phyloP scores from a whole-genome alignment of 2,888 invertebrate species.

The Synergus itoensis region DNA sequence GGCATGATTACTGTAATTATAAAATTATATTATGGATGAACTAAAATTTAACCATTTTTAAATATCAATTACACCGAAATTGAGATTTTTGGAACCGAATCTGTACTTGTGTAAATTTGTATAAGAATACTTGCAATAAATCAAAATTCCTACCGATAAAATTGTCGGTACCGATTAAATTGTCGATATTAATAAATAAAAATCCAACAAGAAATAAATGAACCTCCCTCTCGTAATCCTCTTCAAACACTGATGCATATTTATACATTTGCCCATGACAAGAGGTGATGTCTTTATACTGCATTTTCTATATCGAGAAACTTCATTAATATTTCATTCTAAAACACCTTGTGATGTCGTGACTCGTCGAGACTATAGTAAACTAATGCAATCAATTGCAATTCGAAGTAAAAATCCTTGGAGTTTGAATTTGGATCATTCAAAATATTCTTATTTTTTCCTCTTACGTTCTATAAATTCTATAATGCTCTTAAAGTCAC shows the following conservation, averaged over 20 bases:
- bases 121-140: neutral
- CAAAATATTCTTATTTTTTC: too few relatives aligned
- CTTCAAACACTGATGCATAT: neutral
- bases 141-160: neutral
- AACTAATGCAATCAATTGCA: too few relatives aligned
- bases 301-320: neutral
- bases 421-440: too few relatives aligned
- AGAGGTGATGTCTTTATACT: neutral
- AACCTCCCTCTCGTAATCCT: neutral
- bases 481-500: too few relatives aligned
- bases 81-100: too few relatives aligned
- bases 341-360: neutral
- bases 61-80: too few relatives aligned
- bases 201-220: neutral
- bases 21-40: neutral
- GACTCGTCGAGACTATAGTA: neutral
- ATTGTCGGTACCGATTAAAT: neutral
- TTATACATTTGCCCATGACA: neutral
- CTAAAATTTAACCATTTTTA: too few relatives aligned
- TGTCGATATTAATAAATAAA: neutral
- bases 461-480: too few relatives aligned
- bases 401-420: too few relatives aligned
- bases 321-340: neutral
- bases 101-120: neutral
- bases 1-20: slow-evolving; percentile 66